Evolutionary conservation across 2,113 vertebrate genomes (phyloP).

Genomic region (Toxotes jaculatrix): DNA sequence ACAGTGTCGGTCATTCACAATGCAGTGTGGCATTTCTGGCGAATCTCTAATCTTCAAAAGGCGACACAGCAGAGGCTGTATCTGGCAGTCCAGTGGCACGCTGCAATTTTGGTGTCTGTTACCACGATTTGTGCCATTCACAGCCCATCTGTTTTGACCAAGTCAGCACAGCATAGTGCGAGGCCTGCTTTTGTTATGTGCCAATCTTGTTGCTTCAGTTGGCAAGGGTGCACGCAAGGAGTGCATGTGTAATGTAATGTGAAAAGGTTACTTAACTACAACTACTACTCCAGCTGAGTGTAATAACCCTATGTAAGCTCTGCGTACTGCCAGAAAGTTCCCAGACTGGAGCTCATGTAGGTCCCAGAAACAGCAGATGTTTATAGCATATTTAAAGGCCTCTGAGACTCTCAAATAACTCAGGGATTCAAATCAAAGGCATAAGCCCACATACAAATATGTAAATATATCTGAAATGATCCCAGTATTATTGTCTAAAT

Average conservation of each 20-base stretch:
- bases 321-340: neutral
- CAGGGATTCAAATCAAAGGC: neutral
- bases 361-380: constrained; percentile 4
- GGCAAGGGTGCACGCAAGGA: neutral
- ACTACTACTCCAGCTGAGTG: neutral
- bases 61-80: neutral
- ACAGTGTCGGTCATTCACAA: neutral
- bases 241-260: neutral
- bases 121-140: neutral
- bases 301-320: neutral
- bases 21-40: neutral
- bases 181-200: neutral
- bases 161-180: neutral
- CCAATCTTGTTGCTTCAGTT: neutral
- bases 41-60: neutral
- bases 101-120: neutral
- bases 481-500: neutral
- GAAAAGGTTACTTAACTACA: neutral
- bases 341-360: constrained; percentile 6
- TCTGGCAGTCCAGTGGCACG: neutral
- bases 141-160: neutral
- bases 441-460: neutral
- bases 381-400: neutral
- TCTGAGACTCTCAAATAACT: neutral
- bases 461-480: neutral